Conservation (phyloP, 2,888 invertebrate species). For the Phaedon cochleariae region DNA sequence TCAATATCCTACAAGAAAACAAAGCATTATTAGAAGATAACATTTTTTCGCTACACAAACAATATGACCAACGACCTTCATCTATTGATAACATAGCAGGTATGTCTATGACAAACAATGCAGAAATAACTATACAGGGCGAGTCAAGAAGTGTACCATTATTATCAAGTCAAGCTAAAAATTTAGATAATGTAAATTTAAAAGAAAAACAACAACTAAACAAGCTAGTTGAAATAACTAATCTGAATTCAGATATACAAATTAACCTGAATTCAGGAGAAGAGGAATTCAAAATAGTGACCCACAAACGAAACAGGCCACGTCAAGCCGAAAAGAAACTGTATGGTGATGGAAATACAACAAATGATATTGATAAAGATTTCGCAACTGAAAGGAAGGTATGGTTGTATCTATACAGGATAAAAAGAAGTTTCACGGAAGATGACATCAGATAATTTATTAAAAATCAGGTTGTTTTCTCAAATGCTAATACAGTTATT, state of each 20-base stretch:
- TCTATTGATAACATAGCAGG: background rate
- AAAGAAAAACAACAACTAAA: background rate
- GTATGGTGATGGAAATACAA: slow-evolving; percentile 7
- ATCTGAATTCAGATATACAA: background rate
- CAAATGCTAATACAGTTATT: background rate
- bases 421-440: slow-evolving; percentile 11
- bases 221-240: too few relatives aligned
- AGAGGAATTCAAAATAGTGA: background rate
- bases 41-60: background rate
- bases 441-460: slow-evolving; percentile 3
- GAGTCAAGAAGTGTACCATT: background rate
- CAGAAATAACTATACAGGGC: background rate
- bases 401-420: slow-evolving; percentile 3
- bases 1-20: slow-evolving; percentile 4
- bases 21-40: background rate
- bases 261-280: background rate
- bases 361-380: slow-evolving; percentile 2
- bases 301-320: background rate
- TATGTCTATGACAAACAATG: background rate
- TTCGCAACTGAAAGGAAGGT: slow-evolving; percentile 10
- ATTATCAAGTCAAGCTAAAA: background rate
- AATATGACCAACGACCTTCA: background rate
- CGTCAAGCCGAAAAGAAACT: slow-evolving; percentile 3
- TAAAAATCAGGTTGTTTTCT: background rate
- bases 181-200: background rate